These are phyloP conservation scores for Colostygia pectinataria DNA, from an alignment of 2,888 invertebrate genomes.

Conservation along the genomic window DNA sequence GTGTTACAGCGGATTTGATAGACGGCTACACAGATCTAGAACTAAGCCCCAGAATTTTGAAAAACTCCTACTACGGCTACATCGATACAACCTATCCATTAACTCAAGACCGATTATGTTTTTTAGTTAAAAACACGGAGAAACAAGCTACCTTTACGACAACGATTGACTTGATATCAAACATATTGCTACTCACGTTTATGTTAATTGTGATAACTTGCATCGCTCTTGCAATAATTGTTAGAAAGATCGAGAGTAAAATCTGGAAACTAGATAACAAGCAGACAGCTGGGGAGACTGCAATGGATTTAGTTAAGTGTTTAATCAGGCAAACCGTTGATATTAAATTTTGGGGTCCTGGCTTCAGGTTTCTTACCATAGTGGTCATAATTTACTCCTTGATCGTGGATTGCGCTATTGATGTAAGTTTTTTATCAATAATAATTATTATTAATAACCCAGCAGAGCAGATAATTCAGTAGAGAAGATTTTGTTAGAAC, in stretches of 20 bases:
- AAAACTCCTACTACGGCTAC: constrained; percentile 71
- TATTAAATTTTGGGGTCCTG: constrained; percentile 61
- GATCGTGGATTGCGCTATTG: constrained; percentile 69
- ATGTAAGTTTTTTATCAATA: constrained; percentile 57
- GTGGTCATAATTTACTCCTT: constrained; percentile 68
- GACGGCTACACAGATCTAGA: constrained; percentile 81
- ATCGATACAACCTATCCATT: constrained; percentile 80
- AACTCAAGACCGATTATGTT: constrained; percentile 80
- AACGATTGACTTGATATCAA: constrained; percentile 59
- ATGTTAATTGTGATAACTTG: constrained; percentile 52
- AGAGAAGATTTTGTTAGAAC: no score
- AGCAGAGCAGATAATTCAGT: no score
- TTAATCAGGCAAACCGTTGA: constrained; percentile 71
- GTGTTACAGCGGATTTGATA: constrained; percentile 69
- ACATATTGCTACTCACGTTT: constrained; percentile 54
- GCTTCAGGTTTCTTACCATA: constrained; percentile 59
- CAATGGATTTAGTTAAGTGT: constrained; percentile 66
- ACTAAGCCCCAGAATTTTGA: constrained; percentile 78
- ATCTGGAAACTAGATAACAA: constrained; percentile 48
- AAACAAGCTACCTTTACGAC: constrained; percentile 76
- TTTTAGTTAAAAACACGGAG: constrained; percentile 76
- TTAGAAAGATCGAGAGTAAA: constrained; percentile 55
- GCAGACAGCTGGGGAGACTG: constrained; percentile 46
- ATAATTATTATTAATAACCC: no score
- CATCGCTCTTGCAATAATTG: constrained; percentile 49